phyloP scores from a whole-genome alignment of 2,888 invertebrate species.

The Dicycla oo region DNA sequence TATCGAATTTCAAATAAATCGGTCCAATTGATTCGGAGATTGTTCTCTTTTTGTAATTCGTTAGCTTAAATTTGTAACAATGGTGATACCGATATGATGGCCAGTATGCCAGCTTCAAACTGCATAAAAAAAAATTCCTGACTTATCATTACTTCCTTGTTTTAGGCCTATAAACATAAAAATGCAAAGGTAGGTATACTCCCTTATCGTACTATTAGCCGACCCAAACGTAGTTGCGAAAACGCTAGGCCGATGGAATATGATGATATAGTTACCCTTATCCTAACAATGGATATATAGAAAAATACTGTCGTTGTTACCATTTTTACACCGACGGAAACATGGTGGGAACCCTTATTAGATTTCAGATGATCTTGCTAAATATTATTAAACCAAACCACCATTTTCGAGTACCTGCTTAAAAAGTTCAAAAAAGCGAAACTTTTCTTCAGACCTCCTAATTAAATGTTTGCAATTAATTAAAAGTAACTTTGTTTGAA shows the following conservation, averaged over 20 bases:
- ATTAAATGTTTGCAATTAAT: slow-evolving; percentile 72
- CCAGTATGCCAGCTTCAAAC: no score
- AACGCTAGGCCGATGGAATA: not conserved
- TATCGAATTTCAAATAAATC: no score
- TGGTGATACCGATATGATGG: no score
- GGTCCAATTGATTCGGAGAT: no score
- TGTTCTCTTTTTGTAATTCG: no score
- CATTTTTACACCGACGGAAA: not conserved
- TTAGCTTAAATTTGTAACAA: no score
- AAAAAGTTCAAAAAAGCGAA: slow-evolving; percentile 18
- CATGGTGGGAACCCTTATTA: not conserved
- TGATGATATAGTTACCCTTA: not conserved
- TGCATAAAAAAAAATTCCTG: no score
- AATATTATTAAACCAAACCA: not conserved
- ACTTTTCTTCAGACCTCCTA: slow-evolving; percentile 45
- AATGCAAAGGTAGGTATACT: not conserved
- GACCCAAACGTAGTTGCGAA: not conserved
- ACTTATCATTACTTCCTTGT: no score
- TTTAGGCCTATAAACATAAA: no score
- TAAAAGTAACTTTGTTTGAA: slow-evolving; percentile 60
- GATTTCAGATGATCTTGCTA: not conserved
- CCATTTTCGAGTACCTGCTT: not conserved
- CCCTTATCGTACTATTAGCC: not conserved
- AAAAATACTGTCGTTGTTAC: not conserved
- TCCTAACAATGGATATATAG: not conserved